Evolutionary conservation across 2,888 invertebrate genomes (phyloP).

Genomic region (Nectonema munidae): DNA sequence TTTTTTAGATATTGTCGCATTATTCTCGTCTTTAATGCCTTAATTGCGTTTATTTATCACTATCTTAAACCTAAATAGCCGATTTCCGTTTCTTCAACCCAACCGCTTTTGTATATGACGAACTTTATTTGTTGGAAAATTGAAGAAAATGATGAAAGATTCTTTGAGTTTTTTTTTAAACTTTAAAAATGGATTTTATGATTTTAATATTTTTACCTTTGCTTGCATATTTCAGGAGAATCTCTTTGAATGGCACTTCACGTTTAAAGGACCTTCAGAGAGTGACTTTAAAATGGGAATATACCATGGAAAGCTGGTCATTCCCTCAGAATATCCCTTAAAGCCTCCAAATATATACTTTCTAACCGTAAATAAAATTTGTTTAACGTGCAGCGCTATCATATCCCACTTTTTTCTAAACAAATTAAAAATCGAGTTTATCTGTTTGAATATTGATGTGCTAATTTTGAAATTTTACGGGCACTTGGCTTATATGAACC

Average conservation of each 20-base stretch:
- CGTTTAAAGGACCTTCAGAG: conserved; percentile 51
- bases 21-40: too few species aligned
- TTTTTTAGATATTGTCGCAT: too few species aligned
- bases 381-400: too few species aligned
- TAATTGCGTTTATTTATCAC: too few species aligned
- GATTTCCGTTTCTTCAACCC: too few species aligned
- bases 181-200: background rate
- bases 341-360: conserved; percentile 76
- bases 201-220: conserved; percentile 8
- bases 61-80: too few species aligned
- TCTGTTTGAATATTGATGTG: conserved; percentile 12
- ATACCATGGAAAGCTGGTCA: conserved; percentile 58
- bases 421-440: conserved; percentile 9
- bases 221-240: conserved; percentile 32
- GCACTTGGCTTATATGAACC: too few species aligned
- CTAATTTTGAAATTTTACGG: too few species aligned
- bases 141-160: conserved; percentile 7
- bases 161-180: background rate
- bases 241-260: conserved; percentile 87
- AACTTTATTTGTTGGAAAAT: conserved; percentile 14
- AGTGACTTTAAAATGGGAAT: conserved; percentile 59
- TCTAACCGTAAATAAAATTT: conserved; percentile 34
- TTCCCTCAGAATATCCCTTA: conserved; percentile 81
- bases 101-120: background rate
- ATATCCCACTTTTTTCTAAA: too few species aligned